phyloP scores from a whole-genome alignment of 1,140 invertebrate species.

The Drosophila pruinosa region DNA sequence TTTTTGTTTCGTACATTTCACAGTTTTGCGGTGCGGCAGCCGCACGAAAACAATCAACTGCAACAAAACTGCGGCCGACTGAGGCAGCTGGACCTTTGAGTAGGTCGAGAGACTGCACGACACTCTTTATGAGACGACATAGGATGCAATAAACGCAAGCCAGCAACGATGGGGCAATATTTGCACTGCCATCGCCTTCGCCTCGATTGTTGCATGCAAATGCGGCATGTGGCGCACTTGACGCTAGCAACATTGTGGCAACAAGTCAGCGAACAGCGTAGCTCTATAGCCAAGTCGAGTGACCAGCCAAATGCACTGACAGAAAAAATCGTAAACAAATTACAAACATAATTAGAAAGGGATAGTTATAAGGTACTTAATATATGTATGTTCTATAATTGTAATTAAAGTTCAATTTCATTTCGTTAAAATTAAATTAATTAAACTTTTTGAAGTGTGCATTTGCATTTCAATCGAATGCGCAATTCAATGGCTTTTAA shows the following conservation, averaged over 20 bases:
- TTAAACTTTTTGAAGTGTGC: constrained; percentile 11
- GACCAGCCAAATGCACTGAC: constrained; percentile 4
- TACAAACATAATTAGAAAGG: no score
- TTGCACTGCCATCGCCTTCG: constrained; percentile 28
- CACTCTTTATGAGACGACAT: not conserved
- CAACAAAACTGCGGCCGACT: constrained; percentile 41
- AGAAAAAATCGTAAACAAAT: not conserved
- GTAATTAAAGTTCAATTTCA: no score
- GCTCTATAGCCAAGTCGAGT: not conserved
- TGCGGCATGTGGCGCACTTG: constrained; percentile 53
- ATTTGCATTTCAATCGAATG: constrained; percentile 53
- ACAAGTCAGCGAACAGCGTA: constrained; percentile 41
- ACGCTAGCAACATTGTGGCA: constrained; percentile 55
- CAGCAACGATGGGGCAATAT: constrained; percentile 26
- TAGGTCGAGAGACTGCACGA: not conserved
- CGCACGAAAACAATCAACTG: constrained; percentile 74
- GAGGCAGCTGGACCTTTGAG: constrained; percentile 1
- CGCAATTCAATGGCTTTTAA: constrained; percentile 34
- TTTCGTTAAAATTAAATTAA: no score
- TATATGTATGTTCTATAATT: no score
- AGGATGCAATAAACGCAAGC: constrained; percentile 44
- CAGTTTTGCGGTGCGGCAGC: constrained; percentile 57
- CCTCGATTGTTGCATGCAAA: constrained; percentile 66
- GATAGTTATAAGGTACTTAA: no score
- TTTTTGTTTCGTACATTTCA: constrained; percentile 66